Base-by-base conservation (phyloP, 2,888 invertebrate species). In the Hermaeophaga mercurialis region DNA sequence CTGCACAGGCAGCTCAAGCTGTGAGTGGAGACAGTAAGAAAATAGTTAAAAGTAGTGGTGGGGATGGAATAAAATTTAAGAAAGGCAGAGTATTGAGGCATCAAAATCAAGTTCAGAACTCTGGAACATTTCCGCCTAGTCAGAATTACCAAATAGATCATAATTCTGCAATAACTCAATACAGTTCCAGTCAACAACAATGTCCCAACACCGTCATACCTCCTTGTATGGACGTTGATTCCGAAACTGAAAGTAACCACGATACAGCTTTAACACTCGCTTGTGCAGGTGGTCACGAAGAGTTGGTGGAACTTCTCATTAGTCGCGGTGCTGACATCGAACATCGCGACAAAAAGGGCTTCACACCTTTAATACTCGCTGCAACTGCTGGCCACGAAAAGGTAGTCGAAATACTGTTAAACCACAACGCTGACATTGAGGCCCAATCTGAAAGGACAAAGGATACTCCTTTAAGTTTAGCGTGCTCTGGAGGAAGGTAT, bases 401-500 rank as follows among this genome's bases (percentile, higher is more conserved):
- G 74, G 86, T 95, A 17, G 97, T 97, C 7, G 96, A 97, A 71
- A 90, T 94, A 68, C 84, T 99, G 4, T 80, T 99, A 53, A 94
- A 94, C 78, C 88, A 93, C 78, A 91, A 90, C 63, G 97, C 97
- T n/a, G 95, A 97, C 75, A 90, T 99, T 68, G 99, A 99, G 78
- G 98, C 98, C 26, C 97, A 98, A 80, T 96, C 96, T 0, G 99
- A 99, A 79, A 85, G 98, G 71, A 99, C 98, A 64, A 99, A 99
- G 82, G 99, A 98, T 79, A 98, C 98, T 11, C 96, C 99, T 0
- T 81, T 99, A 15, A 97, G 97, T 54, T 81, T 99, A 54, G 98
- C 98, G 1, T 98, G 98, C 80, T 96, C 96, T 56, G 96, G 97
- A 48, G 98, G 98, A 9, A 85, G 96, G 66, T 96, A 94, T 78